Base-by-base conservation (phyloP, 2,797 vertebrate species). In the Threskiornis aethiopicus region DNA sequence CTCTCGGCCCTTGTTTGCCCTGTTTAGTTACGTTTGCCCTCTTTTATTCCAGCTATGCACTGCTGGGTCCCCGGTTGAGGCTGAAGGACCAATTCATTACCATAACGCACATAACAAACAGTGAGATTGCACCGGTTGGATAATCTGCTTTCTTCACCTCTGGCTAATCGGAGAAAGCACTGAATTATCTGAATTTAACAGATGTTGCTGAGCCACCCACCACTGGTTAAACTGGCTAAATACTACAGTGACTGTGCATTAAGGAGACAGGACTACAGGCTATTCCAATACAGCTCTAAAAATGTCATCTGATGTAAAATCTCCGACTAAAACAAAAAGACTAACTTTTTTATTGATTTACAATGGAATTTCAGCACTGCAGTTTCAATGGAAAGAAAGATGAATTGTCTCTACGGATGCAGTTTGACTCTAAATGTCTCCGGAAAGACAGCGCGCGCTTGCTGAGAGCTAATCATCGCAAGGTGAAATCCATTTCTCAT, bases 401-500 rank as follows among this genome's bases (percentile, higher is more conserved):
- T 29, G 61, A 77, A 75, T 84, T 25, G 65, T 82, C 90, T 52
- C 54, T 28, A 11, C 0, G 3, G 58, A 64, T 33, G n/a, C 35
- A 22, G 62, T 31, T 84, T 47, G 92, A 73, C 65, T 77, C 78
- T 9, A 6, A 89, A 81, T 1, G 51, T 35, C 89, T 42, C 62
- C 0, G 2, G 41, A 21, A 92, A 91, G 77, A 35, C 9, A 12
- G 19, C 5, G 13, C 0, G 9, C 1, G 5, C 21, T 26, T 46
- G 75, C 87, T 41, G 58, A 39, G 51, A 71, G 65, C 92, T 93
- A 47, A 62, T 90, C 3, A 3, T 59, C 2, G 42, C 86, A 80
- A 95, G 58, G 90, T 90, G 93, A 94, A 93, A 90, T 9, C 62
- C 83, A 55, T 72, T 73, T 67, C 79, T 94, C 17, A 6, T 28